Base-by-base conservation (phyloP, 1,140 invertebrate species). In the Helicoverpa zea region DNA sequence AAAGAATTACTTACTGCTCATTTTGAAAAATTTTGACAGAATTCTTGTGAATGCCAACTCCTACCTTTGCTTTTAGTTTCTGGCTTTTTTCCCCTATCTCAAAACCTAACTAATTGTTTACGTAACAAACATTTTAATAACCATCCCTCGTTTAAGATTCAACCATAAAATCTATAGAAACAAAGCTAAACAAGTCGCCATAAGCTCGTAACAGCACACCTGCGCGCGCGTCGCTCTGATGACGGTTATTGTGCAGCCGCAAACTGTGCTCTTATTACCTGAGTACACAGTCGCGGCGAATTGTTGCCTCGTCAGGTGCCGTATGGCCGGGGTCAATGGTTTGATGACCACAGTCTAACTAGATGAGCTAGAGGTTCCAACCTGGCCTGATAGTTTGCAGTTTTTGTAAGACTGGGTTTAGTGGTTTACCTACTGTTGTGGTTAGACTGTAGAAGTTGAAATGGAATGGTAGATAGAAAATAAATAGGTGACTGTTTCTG, bases 201-300 rank as follows among this genome's bases (percentile, higher is more conserved):
- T 64, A 75, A 63, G 47, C 35, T 29, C n/a, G 59, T 76, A 77
- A 77, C 49, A 77, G 18, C 58, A 47, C 75, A 77, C 59, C 56
- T 77, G 75, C 63, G 76, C 58, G 35, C 58, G 64, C 70, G 79
- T 72, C 18, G 66, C 14, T 74, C 58, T 83, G 78, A 83, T 80
- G 73, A 83, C 68, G 70, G 79, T 74, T 80, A 80, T 78, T 81
- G 74, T 49, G 80, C 73, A 51, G 63, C 68, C n/a, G 74, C 73
- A 70, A 66, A 66, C 59, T 66, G 75, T 77, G 75, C 59, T 77
- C 75, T 54, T 66, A 77, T 77, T 77, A 77, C 73, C 30, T 51
- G 61, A 29, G 70, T 29, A 58, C 52, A 73, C 75, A 77, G 49
- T 18, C 61, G 23, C 54, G 75, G 61, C 47, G 59, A 51, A 54